These are phyloP conservation scores for Graphium colonna DNA, from an alignment of 2,888 invertebrate species.

Conservation along the genomic window DNA sequence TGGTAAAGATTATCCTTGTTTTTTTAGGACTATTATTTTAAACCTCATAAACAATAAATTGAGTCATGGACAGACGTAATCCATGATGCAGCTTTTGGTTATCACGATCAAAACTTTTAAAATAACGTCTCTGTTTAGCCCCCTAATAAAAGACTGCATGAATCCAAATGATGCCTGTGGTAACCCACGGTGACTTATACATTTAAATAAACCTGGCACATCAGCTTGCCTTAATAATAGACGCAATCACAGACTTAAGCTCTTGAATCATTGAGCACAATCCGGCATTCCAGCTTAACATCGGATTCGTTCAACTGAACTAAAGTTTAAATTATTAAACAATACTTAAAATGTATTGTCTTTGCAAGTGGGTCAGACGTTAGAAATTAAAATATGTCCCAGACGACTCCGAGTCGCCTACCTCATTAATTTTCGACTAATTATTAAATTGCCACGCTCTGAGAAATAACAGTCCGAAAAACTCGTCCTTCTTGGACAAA, in stretches of 20 bases:
- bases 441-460: background rate
- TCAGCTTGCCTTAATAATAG: no score
- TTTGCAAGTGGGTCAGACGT: conserved; percentile 1
- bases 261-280: background rate
- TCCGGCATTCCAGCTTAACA: background rate
- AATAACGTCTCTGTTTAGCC: no score
- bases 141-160: no score
- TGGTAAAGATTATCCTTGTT: no score
- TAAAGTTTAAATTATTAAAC: background rate
- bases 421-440: background rate
- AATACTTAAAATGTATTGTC: background rate
- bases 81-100: no score
- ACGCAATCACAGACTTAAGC: background rate
- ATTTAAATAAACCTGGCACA: no score
- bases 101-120: no score
- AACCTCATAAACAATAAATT: no score
- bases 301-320: background rate
- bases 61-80: no score
- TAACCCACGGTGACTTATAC: no score
- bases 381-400: conserved; percentile 1
- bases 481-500: background rate
- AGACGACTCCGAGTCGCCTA: background rate
- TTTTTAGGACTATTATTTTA: no score
- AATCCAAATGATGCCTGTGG: no score
- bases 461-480: background rate